phyloP scores from a whole-genome alignment of 1,140 invertebrate species.

The Procambarus clarkii region DNA sequence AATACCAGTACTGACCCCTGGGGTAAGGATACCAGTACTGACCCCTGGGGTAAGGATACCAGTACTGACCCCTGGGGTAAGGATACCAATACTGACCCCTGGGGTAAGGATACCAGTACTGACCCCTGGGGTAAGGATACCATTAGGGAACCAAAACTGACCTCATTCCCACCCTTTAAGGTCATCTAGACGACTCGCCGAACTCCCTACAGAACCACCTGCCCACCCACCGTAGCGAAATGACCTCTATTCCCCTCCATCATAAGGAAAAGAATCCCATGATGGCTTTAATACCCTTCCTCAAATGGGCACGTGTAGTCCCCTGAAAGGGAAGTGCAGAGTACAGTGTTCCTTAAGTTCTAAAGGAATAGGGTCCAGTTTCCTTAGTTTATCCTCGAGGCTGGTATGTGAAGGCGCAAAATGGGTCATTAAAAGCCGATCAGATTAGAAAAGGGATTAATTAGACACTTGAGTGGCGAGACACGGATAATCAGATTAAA shows the following conservation, averaged over 20 bases:
- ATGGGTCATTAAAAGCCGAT: neutral
- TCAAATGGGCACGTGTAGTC: neutral
- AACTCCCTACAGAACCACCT: neutral
- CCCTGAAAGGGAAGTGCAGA: neutral
- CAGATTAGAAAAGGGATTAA: slow-evolving; percentile 18
- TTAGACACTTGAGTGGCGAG: neutral
- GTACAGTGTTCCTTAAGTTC: neutral
- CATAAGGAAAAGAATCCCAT: neutral
- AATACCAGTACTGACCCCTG: no score
- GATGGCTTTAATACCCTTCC: neutral
- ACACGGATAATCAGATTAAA: slow-evolving; percentile 12
- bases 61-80: neutral
- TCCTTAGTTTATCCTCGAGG: neutral
- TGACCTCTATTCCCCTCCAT: neutral
- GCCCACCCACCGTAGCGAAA: neutral
- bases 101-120: no score
- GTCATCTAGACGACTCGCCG: neutral
- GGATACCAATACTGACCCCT: neutral
- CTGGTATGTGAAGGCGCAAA: neutral
- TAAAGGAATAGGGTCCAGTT: neutral
- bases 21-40: no score
- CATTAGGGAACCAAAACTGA: neutral
- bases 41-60: no score
- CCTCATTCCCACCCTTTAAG: neutral
- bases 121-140: neutral